These are phyloP conservation scores for Sphaerophoria taeniata DNA, from an alignment of 2,888 invertebrate genomes.

Conservation along the genomic window DNA sequence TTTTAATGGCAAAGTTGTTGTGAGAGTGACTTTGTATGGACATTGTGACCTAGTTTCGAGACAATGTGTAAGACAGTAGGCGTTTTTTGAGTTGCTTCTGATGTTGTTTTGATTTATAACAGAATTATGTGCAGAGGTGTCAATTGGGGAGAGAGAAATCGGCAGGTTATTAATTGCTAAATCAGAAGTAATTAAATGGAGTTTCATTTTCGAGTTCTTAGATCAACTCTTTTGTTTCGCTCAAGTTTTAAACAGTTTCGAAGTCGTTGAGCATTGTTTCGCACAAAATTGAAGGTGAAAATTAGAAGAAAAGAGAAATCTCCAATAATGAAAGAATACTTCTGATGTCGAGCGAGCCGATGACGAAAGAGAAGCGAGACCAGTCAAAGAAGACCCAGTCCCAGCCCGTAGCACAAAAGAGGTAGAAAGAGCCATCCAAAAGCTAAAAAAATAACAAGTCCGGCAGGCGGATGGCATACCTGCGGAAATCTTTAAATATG, in stretches of 20 bases:
- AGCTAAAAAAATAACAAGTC: too few species aligned
- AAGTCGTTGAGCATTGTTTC: not conserved
- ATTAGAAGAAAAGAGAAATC: too few species aligned
- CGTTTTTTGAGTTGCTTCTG: not conserved
- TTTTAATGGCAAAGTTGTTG: not conserved
- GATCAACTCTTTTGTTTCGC: constrained; percentile 12
- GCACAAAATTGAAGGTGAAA: too few species aligned
- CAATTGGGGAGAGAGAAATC: not conserved
- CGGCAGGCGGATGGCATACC: too few species aligned
- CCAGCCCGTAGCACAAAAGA: too few species aligned
- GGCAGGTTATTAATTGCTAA: not conserved
- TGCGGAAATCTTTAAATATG: too few species aligned
- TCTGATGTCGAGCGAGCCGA: too few species aligned
- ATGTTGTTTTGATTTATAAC: constrained; percentile 15
- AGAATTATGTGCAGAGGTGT: not conserved
- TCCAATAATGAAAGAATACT: too few species aligned
- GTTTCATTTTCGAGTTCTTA: not conserved
- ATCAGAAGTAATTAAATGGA: not conserved
- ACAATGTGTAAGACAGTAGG: constrained; percentile 10
- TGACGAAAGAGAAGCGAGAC: too few species aligned
- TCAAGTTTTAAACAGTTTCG: not conserved
- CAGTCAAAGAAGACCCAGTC: too few species aligned
- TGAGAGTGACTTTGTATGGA: constrained; percentile 4
- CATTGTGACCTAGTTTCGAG: constrained; percentile 11
- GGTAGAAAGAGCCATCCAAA: too few species aligned